A percentile compares a stretch with the other conserved stretches of the same genome.
phyloP scores from a whole-genome alignment of 2,888 invertebrate genomes.

The Lordiphosa fenestrarum region DNA sequence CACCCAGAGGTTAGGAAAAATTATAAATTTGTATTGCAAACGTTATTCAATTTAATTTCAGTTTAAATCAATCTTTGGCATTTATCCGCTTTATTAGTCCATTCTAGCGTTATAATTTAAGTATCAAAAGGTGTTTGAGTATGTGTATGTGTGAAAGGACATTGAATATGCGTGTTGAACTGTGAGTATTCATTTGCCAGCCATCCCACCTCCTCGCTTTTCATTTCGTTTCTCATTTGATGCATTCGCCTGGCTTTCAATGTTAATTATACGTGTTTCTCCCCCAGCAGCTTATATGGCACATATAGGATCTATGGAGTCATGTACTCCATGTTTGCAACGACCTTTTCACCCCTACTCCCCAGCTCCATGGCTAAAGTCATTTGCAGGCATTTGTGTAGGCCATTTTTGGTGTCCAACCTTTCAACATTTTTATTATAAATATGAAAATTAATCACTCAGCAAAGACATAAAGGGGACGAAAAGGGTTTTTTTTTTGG shows the following conservation, averaged over 20 bases:
- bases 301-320: slow-evolving; percentile 40
- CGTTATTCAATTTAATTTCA: background rate
- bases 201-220: background rate
- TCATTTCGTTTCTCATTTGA: slow-evolving; percentile 54
- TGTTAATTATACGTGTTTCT: slow-evolving; percentile 60
- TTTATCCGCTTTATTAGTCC: background rate
- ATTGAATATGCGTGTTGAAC: slow-evolving; percentile 37
- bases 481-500: background rate
- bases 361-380: slow-evolving; percentile 21
- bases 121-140: slow-evolving; percentile 31
- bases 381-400: slow-evolving; percentile 39
- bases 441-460: slow-evolving; percentile 72
- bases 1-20: too few species aligned
- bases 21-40: too few species aligned
- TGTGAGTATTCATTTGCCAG: slow-evolving; percentile 8
- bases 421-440: slow-evolving; percentile 44
- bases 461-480: slow-evolving; percentile 19
- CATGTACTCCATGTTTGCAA: slow-evolving; percentile 40
- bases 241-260: slow-evolving; percentile 51
- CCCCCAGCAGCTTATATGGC: slow-evolving; percentile 35
- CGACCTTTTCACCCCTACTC: slow-evolving; percentile 45
- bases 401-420: slow-evolving; percentile 36
- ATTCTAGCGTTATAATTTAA: slow-evolving; percentile 34
- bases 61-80: slow-evolving; percentile 17
- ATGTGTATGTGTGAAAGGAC: slow-evolving; percentile 38